Percentiles rank a stretch among this genome's conserved stretches.
These are phyloP conservation scores for Virgularia gustaviana DNA, from an alignment of 92 coral and sea anemone species.

Conservation along the genomic window DNA sequence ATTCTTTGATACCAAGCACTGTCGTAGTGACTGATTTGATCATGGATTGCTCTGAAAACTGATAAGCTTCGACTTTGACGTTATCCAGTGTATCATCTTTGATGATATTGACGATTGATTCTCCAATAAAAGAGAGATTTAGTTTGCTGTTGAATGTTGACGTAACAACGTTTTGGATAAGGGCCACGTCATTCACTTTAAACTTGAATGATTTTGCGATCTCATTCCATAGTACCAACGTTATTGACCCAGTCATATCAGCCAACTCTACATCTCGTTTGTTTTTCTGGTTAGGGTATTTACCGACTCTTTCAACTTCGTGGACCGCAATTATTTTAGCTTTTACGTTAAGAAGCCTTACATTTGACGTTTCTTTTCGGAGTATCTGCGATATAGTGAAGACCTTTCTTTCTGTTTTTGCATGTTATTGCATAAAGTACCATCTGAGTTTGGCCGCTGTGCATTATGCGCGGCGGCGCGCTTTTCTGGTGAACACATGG, in stretches of 20 bases:
- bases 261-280: constrained; percentile 29
- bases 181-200: constrained; percentile 23
- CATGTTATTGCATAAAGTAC: too few relatives aligned
- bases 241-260: constrained; percentile 30
- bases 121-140: constrained; percentile 23
- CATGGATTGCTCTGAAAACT: constrained; percentile 16
- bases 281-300: constrained; percentile 28
- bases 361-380: constrained; percentile 18
- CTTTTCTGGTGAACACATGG: too few relatives aligned
- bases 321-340: constrained; percentile 27
- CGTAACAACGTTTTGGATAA: constrained; percentile 37
- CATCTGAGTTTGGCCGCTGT: too few relatives aligned
- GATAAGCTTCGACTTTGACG: constrained; percentile 19
- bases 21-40: constrained; percentile 11
- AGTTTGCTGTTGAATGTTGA: constrained; percentile 27
- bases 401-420: too few relatives aligned
- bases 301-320: constrained; percentile 33
- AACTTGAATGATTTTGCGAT: constrained; percentile 4
- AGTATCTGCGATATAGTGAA: constrained; percentile 23
- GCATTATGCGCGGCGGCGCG: too few relatives aligned
- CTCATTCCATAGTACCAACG: constrained; percentile 32
- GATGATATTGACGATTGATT: constrained; percentile 11
- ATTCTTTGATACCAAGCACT: constrained; percentile 23
- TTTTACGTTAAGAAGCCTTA: constrained; percentile 26
- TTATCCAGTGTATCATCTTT: constrained; percentile 14